Base-by-base conservation (phyloP, 1,140 invertebrate genomes). In the Trialeurodes vaporariorum region DNA sequence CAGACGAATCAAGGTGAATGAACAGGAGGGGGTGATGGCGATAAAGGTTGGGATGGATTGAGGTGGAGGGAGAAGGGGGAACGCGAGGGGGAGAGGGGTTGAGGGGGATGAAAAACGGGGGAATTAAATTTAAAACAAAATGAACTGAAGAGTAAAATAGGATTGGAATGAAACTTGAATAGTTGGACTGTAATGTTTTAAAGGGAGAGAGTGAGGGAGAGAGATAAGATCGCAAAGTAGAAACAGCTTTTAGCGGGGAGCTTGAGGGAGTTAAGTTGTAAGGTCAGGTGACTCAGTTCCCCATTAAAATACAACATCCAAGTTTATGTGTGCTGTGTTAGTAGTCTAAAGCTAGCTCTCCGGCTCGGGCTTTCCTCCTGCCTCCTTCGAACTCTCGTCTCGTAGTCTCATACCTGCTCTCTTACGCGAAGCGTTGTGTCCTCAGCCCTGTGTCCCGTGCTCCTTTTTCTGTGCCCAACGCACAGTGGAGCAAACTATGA, bases 71-170 rank as follows among this genome's bases (percentile, higher is more conserved):
- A 17, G 34, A 5, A 17, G 34, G 34, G 34, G 34, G 34, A 17
- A 17, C 5, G 34, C 5, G 34, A 17, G 34, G 34, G 34, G 34
- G 34, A 5, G 34, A 17, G 34, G 34, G 17, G 5, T 49, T 5
- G 5, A 17, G 34, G 17, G 34, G 34, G 34, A 17, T 9, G 5
- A 17, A 49, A 17, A 49, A 49, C 5, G 5, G 34, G 17, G 17
- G 34, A 49, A 49, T 49, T 49, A 49, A 49, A 49, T 49, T 49
- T 49, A 49, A 49, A 49, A 49, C 34, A 49, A 49, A 49, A 49
- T 49, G 34, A 49, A 49, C 34, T 49, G 34, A 49, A 49, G 34
- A 49, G 34, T 49, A 49, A 49, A 49, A 49, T 49, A 49, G 34
- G 34, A 49, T 49, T 49, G 34, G 34, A 17, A 49, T 17, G 34